Percentiles rank a stretch among this genome's conserved stretches.
Conservation (phyloP, 2,797 vertebrate species). For the Brachyalestes nurse region DNA sequence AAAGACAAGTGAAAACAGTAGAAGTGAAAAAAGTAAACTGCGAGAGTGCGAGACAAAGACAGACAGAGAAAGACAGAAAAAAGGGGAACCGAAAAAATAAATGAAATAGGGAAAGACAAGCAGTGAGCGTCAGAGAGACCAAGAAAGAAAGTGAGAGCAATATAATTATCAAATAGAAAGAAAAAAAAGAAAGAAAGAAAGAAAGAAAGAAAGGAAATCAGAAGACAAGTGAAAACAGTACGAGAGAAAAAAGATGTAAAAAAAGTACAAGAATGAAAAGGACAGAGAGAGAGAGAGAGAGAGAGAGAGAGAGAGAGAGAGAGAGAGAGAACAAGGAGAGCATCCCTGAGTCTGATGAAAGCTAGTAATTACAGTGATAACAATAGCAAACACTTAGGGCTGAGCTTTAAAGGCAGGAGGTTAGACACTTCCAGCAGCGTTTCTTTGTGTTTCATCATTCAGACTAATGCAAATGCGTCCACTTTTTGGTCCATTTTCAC, state of each 20-base stretch:
- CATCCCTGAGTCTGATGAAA: slow-evolving; percentile 26
- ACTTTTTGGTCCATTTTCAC: slow-evolving; percentile 27
- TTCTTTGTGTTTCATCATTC: slow-evolving; percentile 45
- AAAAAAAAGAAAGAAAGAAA: neutral
- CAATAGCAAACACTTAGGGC: slow-evolving; percentile 18
- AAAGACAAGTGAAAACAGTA: neutral
- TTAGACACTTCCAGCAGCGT: slow-evolving; percentile 24
- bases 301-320: neutral
- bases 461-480: slow-evolving; percentile 11
- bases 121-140: neutral
- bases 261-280: too few species aligned
- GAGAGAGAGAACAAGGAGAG: neutral
- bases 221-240: too few species aligned
- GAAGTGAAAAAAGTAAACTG: neutral
- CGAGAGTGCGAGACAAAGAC: neutral
- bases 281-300: neutral
- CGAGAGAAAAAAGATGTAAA: too few species aligned
- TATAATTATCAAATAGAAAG: too few species aligned
- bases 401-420: neutral
- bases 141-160: too few species aligned
- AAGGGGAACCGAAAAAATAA: too few species aligned
- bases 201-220: too few species aligned
- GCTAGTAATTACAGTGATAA: slow-evolving; percentile 37
- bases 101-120: too few species aligned
- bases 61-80: too few species aligned